Evolutionary conservation across 2,888 invertebrate species (phyloP).

Genomic region (Callyntrura guangdongensis): DNA sequence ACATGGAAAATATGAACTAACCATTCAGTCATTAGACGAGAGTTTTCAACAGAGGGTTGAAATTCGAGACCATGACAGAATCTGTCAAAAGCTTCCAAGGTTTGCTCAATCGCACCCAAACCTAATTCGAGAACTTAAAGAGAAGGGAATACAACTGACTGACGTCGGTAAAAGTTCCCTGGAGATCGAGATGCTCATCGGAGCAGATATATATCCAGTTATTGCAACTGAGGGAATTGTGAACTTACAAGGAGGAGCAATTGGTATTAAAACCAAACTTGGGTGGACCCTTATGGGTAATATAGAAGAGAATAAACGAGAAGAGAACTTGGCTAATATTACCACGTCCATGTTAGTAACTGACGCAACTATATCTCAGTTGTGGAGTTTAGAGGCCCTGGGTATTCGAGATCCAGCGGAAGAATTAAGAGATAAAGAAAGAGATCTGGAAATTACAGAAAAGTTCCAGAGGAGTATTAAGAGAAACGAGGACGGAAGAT

Average conservation of each 20-base stretch:
- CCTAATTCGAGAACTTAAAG: background rate
- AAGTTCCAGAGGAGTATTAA: background rate
- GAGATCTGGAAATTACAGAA: background rate
- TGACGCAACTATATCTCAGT: background rate
- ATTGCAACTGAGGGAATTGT: background rate
- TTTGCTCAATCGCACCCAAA: background rate
- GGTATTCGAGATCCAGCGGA: background rate
- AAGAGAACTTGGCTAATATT: background rate
- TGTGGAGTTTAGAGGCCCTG: background rate
- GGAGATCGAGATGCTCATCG: constrained; percentile 32
- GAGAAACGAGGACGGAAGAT: background rate
- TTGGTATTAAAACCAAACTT: constrained; percentile 8
- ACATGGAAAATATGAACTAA: background rate
- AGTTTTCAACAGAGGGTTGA: background rate
- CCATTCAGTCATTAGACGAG: background rate
- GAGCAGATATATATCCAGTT: background rate
- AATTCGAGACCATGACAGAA: constrained; percentile 7
- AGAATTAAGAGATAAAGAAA: background rate
- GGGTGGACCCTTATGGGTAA: constrained; percentile 55
- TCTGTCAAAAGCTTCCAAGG: background rate
- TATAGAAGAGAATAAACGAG: background rate
- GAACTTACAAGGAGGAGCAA: background rate
- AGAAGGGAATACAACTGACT: background rate
- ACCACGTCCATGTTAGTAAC: background rate
- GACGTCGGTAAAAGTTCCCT: background rate